Evolutionary conservation across 2,888 invertebrate species (phyloP), one percentile per base, ranked within the genome.

Genomic region (Cerastoderma edule): DNA sequence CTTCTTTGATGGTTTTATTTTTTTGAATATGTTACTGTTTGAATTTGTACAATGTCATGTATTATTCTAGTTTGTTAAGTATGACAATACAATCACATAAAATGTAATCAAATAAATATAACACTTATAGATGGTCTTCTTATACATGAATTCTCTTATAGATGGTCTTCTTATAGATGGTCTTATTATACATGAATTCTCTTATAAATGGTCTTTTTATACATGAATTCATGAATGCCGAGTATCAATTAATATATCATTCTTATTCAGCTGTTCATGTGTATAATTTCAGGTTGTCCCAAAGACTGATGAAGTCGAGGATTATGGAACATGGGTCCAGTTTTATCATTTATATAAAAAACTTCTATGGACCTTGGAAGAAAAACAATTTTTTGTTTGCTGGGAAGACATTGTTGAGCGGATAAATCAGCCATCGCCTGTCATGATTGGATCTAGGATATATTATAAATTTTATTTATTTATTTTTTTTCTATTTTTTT

Each of bases 281-380:
- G 63, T 70, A 60, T 70, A 70, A 70, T 60, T 70, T 70, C 69
- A 46, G 56, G 57, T 68, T 68, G 68, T 68, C 57, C 57, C 44
- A 44, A 54, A 68, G 57, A 56, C 68, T 60, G 63, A 60, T 70
- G 48, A 30, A 53, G 60, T 22, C 57, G 57, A 57, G 57, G 57
- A 57, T 22, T 57, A 57, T 57, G 57, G 57, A 57, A 57, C 28
- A 28, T 57, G 57, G 57, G 57, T 57, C 30, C 57, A 57, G 57
- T 57, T 57, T 57, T 57, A 57, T 57, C 57, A 30, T 57, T 22
- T 28, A 57, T 57, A 57, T 57, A 57, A 57, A 27, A 57, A 57
- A 57, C 57, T 13, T 57, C 57, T 57, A 57, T 60, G 60, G 60
- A 60, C 33, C 60, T 60, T 60, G 60, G 60, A 60, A 33, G 60